These are phyloP conservation scores for Drosophila willistoni DNA, from an alignment of 1,140 invertebrate species.

Conservation along the genomic window DNA sequence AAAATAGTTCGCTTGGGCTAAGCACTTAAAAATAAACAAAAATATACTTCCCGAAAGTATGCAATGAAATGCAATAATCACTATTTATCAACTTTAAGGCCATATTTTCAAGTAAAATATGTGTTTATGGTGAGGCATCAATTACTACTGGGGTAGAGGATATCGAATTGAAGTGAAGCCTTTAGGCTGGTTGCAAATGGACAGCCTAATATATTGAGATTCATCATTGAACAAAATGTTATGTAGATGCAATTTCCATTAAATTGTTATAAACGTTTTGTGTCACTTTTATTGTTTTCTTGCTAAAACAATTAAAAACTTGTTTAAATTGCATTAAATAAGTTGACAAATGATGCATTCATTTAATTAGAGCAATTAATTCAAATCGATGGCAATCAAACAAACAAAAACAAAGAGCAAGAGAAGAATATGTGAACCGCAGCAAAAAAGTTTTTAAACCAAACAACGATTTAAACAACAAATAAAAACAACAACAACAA, in stretches of 20 bases:
- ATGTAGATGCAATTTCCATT: constrained; percentile 1
- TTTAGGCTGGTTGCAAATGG: background rate
- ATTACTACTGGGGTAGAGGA: background rate
- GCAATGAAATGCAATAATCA: background rate
- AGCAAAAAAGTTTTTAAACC: constrained; percentile 23
- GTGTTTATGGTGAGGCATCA: background rate
- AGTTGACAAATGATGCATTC: constrained; percentile 50
- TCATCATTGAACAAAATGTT: background rate
- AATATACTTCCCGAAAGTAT: background rate
- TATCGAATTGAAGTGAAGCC: too few relatives aligned
- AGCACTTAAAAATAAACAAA: background rate
- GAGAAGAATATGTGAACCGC: constrained; percentile 2
- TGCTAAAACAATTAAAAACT: constrained; percentile 13
- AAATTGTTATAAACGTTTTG: background rate
- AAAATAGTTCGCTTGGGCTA: too few relatives aligned
- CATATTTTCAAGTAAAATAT: too few relatives aligned
- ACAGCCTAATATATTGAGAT: background rate
- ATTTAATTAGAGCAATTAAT: constrained; percentile 72
- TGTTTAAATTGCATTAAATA: constrained; percentile 37
- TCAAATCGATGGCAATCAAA: constrained; percentile 40
- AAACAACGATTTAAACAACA: constrained; percentile 30
- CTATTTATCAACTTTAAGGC: too few relatives aligned
- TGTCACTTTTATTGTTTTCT: constrained; percentile 1
- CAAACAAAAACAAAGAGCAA: constrained; percentile 16
- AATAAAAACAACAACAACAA: background rate